Evolutionary conservation across 53 echinoderm and acorn worm species (phyloP).

Genomic region (Crossaster papposus): DNA sequence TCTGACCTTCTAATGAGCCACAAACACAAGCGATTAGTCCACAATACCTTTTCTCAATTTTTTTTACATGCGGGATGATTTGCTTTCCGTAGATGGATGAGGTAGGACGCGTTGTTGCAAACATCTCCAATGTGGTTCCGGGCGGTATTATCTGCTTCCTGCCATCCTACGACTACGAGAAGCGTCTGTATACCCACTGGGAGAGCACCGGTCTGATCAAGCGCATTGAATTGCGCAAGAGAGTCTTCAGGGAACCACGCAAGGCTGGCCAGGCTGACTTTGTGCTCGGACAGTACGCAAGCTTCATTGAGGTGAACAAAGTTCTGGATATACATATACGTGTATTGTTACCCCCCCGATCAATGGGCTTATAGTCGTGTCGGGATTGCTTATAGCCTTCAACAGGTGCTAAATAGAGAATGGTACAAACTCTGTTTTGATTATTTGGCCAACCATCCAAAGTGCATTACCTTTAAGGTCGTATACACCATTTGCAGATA

Average conservation of each 20-base stretch:
- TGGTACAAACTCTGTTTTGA: no score
- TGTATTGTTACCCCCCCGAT: no score
- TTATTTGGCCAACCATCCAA: no score
- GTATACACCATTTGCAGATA: no score
- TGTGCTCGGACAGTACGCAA: conserved; percentile 82
- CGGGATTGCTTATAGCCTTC: no score
- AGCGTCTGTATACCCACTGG: conserved; percentile 82
- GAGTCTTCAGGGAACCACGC: conserved; percentile 87
- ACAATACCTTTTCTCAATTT: background rate
- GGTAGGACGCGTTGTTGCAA: conserved; percentile 86
- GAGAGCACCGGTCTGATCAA: conserved; percentile 80
- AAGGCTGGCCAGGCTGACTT: conserved; percentile 91
- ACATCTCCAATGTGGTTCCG: conserved; percentile 86
- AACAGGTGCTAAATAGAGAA: no score
- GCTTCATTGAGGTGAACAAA: conserved; percentile 79
- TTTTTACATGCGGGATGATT: background rate
- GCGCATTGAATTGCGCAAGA: conserved; percentile 82
- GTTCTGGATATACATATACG: no score
- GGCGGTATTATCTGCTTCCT: conserved; percentile 98
- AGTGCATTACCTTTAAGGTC: no score
- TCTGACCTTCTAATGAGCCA: no score
- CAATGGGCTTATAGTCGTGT: no score
- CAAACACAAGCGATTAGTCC: no score
- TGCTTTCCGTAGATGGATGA: conserved; percentile 81
- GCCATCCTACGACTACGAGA: conserved; percentile 98